Evolutionary conservation across 1,140 invertebrate genomes (phyloP).

Genomic region (Holotrichia oblita): DNA sequence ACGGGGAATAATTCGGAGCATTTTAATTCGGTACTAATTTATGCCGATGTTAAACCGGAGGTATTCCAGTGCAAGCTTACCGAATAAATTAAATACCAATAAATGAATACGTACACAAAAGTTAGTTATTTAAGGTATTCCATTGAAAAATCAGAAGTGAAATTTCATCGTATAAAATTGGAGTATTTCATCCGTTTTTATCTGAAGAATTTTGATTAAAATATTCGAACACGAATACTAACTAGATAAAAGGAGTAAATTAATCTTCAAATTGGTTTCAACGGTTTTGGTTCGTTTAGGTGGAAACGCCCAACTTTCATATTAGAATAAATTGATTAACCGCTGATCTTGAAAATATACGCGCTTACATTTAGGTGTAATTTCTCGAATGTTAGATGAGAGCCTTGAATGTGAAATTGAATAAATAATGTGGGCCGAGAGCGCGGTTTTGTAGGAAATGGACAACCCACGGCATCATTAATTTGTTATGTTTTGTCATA

Average conservation of each 20-base stretch:
- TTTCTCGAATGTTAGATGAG: not conserved
- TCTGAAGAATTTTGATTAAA: conserved; percentile 29
- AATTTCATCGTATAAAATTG: not conserved
- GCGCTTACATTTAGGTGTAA: not conserved
- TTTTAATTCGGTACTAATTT: conserved; percentile 11
- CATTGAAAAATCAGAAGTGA: not conserved
- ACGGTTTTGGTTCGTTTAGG: not conserved
- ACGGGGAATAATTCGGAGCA: conserved; percentile 1
- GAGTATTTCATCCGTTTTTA: not conserved
- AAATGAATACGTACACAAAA: conserved; percentile 1
- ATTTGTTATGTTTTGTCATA: conserved; percentile 36
- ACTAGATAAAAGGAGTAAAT: conserved; percentile 10
- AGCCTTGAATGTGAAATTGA: conserved; percentile 28
- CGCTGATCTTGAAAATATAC: conserved; percentile 20
- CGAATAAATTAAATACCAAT: not conserved
- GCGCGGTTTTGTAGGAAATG: conserved; percentile 25
- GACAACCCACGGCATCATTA: conserved; percentile 32
- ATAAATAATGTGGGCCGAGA: conserved; percentile 20
- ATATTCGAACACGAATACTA: not conserved
- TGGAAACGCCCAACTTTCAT: not conserved
- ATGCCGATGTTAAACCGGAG: not conserved
- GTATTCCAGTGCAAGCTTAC: not conserved
- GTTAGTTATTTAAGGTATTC: conserved; percentile 1
- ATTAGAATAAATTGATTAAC: not conserved
- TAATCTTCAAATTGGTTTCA: conserved; percentile 25